Base-by-base conservation (phyloP, 2,888 invertebrate species). In the Tetragonula carbonaria region DNA sequence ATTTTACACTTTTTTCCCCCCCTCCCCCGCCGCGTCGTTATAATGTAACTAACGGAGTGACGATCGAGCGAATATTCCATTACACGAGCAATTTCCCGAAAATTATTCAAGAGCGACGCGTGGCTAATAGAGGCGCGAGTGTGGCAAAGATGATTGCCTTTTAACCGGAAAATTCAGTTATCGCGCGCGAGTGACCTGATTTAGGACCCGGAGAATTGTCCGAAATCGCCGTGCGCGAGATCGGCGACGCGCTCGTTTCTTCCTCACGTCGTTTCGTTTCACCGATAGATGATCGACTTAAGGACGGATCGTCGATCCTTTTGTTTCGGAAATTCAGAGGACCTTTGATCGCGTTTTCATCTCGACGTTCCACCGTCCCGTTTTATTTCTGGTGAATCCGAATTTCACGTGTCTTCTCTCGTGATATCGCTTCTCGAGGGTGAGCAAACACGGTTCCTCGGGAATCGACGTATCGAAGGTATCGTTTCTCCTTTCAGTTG, bases 61-160 rank as follows among this genome's bases (percentile, higher is more conserved):
- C 82, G 82, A 80, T 86, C 80, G 72, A 82, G 85, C 57, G 88
- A 88, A 88, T 86, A 86, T 84, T 88, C 88, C 62, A 88, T 88
- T 88, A 88, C 84, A 88, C 86, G 82, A 76, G 86, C 88, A 88
- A 88, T 88, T 88, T 88, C 82, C 84, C 86, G 65, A 84, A 85
- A 86, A 84, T 88, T 84, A 88, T 87, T 86, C 80, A 62, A 59
- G 73, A 63, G 51, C 74, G 74, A 16, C 53, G 78, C 74, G 66
- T 67, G 23, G 80, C 74, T 73, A 78, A 80, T 82, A 77, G 81
- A 78, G 81, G 77, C 68, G 79, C 83, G 79, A 79, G 73, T 74
- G 78, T 38, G 81, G 84, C 78, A 82, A 86, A 86, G 86, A 88
- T 86, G 88, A 88, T 88, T 88, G 88, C 88, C 88, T 88, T 84